Base-by-base conservation (phyloP, 2,113 vertebrate species). In the Stigmatopora argus region DNA sequence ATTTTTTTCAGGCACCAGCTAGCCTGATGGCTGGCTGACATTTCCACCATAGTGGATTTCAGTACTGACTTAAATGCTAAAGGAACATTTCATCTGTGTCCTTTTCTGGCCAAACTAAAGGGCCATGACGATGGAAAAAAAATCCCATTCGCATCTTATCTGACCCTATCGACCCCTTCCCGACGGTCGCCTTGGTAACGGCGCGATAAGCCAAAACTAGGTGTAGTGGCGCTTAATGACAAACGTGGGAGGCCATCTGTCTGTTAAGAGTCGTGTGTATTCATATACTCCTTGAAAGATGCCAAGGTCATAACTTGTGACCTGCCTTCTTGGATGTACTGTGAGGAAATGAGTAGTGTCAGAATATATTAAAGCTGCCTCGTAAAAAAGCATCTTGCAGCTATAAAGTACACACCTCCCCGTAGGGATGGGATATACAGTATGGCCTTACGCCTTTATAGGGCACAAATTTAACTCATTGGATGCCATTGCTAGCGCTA, bases 81-180 rank as follows among this genome's bases (percentile, higher is more conserved):
- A 78, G 67, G 44, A 79, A 70, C 66, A 65, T 73, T 67, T 65
- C 65, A 66, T 79, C 63, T 58, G 71, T 34, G 44, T 58, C 14
- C 44, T 45, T 75, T 70, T 63, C 62, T 74, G 63, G 75, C 68
- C 66, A 58, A 81, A 69, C 72, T 45, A 60, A 69, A 66, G 74
- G 10, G 75, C 79, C 70, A 63, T 9, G 56, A 75, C 34, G 67
- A 81, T 78, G 65, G 26, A 63, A 47, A 47, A 47, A 46, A 79
- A 84, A 61, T 74, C 80, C 49, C 65, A 48, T 77, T 79, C 71
- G 73, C 72, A 81, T 81, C 73, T 70, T 69, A 78, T 60, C 75
- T 87, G 86, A 91, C 87, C 88, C 78, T 41, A 74, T 78, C 78
- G 77, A 89, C 86, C 85, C 82, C 69, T 70, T 74, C 82, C 83